Evolutionary conservation across 2,888 invertebrate genomes (phyloP), one percentile per base, ranked within the genome.

Genomic region (Chydorus sphaericus): DNA sequence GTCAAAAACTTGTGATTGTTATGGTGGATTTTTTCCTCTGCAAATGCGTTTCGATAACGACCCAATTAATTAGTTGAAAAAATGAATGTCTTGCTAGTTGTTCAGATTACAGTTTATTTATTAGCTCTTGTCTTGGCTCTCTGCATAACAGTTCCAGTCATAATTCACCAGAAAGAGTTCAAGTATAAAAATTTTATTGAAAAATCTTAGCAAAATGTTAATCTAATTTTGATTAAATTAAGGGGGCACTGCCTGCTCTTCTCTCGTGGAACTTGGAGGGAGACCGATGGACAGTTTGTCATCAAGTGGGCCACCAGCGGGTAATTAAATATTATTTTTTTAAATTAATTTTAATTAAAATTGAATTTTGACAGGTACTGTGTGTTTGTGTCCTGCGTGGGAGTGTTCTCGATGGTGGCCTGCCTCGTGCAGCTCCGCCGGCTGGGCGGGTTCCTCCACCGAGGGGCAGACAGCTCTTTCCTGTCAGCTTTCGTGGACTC

Each of bases 161-260:
- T 82, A 64, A 76, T 90, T 67, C 89, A 92, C 70, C 79, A 85
- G 64, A 77, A 83, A 69, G 85, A 90, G 69, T 93, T 93, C 71
- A 80, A 78, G 90, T 89, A 75, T n/a, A n/a, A n/a, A n/a, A n/a
- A n/a, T n/a, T n/a, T n/a, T n/a, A n/a, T n/a, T n/a, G n/a, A n/a
- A n/a, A n/a, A n/a, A n/a, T n/a, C n/a, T n/a, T n/a, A n/a, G n/a
- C n/a, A n/a, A n/a, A n/a, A n/a, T n/a, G n/a, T n/a, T n/a, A n/a
- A n/a, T n/a, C n/a, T n/a, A n/a, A 16, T 28, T 36, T 54, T 20
- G 48, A 16, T 48, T 52, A 48, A 60, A 69, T 71, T 50, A 63
- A 90, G 89, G 63, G 90, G 88, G 0, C 85, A 91, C 69, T 94
- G 93, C 69, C 73, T 93, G 57, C 73, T 94, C 37, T 93, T 91